A percentile compares a stretch with the other conserved stretches of the same genome.
Evolutionary conservation across 2,797 vertebrate genomes (phyloP).

Genomic region (Girardinus metallicus): DNA sequence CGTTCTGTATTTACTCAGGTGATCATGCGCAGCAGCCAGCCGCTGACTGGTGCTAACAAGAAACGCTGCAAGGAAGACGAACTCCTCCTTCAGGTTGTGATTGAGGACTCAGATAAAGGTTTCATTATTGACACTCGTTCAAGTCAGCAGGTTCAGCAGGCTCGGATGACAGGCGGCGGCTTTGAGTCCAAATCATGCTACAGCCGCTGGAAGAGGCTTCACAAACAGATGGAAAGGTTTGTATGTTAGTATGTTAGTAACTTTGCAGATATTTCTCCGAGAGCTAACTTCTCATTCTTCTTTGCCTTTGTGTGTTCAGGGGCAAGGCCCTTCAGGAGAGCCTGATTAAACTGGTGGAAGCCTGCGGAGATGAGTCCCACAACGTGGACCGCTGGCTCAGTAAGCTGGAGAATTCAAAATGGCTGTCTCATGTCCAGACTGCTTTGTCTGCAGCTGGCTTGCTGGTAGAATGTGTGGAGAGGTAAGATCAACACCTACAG

Average conservation of each 20-base stretch:
- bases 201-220: constrained; percentile 82
- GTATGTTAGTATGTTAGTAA: constrained; percentile 5
- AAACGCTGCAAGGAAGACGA: constrained; percentile 87
- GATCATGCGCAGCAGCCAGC: constrained; percentile 88
- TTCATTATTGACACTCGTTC: constrained; percentile 87
- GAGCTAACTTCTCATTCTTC: background rate
- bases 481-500: constrained; percentile 66
- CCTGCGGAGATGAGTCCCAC: constrained; percentile 78
- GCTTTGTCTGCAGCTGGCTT: constrained; percentile 86
- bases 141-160: constrained; percentile 86
- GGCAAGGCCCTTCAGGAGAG: constrained; percentile 88
- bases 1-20: constrained; percentile 67
- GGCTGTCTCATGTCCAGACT: constrained; percentile 88
- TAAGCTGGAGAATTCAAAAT: constrained; percentile 87
- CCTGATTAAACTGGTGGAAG: constrained; percentile 83
- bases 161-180: constrained; percentile 81
- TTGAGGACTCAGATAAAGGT: constrained; percentile 74
- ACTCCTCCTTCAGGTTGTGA: constrained; percentile 76
- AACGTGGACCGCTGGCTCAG: constrained; percentile 89
- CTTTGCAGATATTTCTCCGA: background rate
- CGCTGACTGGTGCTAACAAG: constrained; percentile 83
- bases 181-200: constrained; percentile 86
- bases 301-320: constrained; percentile 61
- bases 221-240: constrained; percentile 87
- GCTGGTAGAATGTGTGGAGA: constrained; percentile 88